Evolutionary conservation across 2,113 vertebrate species (phyloP), one percentile per base, ranked within the genome.

Genomic region (zebrafish (Danio rerio)): DNA sequence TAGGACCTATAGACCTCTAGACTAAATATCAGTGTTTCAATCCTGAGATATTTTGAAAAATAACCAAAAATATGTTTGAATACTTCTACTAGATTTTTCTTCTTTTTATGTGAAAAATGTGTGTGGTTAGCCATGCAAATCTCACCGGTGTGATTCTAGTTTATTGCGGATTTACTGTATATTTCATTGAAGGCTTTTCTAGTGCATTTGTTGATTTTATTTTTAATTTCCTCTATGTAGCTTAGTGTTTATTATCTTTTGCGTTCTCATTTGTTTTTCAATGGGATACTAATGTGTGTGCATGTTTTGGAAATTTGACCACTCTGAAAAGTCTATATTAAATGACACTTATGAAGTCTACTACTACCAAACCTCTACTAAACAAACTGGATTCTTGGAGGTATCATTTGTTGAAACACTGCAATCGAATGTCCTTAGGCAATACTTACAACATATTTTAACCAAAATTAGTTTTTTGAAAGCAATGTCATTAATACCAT

Each of bases 41-140:
- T 40, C 45, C 52, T 61, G 45, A 5, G 8, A 7, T 40, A 12
- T 43, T 61, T 31, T 77, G 16, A 52, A 16, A 12, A 53, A 31
- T 52, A 73, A 61, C 40, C 40, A 65, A 62, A 43, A 68, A 73
- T 56, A 56, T 6, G 16, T 52, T 74, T 70, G 21, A 61, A 21
- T 58, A 5, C n/a, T 58, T 3, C 0, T 58, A 2, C 1, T 31
- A 31, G 31, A 31, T 31, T 1, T 2, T 58, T 58, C n/a, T 58
- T 9, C 56, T 9, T 16, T 58, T 18, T 9, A 20, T 18, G 56
- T 58, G n/a, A 18, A 58, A 58, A 58, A 31, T 58, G n/a, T 58
- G 16, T 20, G 56, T 58, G 56, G 56, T 58, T 18, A 58, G 16
- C 56, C 56, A 15, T 68, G 63, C 63, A 68, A n/a, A 68, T 45